Conservation (phyloP, 2,113 vertebrate genomes). For the Misgurnus anguillicaudatus region DNA sequence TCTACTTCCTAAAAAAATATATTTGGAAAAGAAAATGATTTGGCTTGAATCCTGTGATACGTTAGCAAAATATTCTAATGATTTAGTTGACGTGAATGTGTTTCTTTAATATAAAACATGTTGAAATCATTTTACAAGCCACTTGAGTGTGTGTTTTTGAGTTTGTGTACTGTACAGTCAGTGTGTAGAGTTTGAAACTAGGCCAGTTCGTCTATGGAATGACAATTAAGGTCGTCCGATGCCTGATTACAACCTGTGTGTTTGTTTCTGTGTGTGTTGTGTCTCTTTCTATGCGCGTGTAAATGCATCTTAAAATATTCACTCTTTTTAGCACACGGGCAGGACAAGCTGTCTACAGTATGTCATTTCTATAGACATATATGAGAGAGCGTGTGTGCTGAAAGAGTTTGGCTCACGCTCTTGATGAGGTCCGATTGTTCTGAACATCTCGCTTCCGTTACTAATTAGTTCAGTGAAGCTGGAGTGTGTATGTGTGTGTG, state of each 20-base stretch:
- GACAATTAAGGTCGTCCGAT: constrained; percentile 83
- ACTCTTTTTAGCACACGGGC: neutral
- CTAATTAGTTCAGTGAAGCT: constrained; percentile 66
- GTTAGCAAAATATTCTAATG: neutral
- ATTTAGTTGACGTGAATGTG: neutral
- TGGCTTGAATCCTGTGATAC: neutral
- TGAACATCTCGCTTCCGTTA: constrained; percentile 72
- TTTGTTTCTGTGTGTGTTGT: constrained; percentile 44
- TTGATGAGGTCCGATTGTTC: constrained; percentile 55
- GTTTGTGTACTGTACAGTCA: constrained; percentile 63
- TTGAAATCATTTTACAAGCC: constrained; percentile 47
- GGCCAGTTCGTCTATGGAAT: constrained; percentile 89
- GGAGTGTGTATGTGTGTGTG: constrained; percentile 48
- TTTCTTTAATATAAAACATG: constrained; percentile 8
- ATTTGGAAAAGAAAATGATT: neutral
- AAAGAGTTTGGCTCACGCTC: constrained; percentile 62
- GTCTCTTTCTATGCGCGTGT: neutral
- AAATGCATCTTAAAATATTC: too few species aligned
- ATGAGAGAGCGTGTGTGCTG: constrained; percentile 59
- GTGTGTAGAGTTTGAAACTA: constrained; percentile 81
- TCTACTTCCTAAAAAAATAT: neutral
- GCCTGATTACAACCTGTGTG: constrained; percentile 73
- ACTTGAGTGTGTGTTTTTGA: constrained; percentile 53
- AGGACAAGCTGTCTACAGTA: constrained; percentile 12
- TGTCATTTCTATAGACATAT: constrained; percentile 55